Percentiles rank a stretch among this genome's conserved stretches.
Conservation (phyloP, 2,797 vertebrate genomes). For the Tympanoctomys barrerae region DNA sequence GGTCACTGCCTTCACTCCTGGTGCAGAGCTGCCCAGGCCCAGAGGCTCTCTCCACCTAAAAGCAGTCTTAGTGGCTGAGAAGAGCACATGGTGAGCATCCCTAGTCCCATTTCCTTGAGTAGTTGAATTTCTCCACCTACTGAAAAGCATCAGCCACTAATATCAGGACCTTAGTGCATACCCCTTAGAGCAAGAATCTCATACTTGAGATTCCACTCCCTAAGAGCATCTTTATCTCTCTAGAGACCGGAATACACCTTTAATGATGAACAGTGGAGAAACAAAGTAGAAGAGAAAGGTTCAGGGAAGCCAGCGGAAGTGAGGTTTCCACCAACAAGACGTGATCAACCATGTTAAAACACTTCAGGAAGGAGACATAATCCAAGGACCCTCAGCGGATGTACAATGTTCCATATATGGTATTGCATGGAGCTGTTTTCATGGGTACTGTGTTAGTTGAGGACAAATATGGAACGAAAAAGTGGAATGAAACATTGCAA, state of each 20-base stretch:
- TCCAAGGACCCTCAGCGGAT: not conserved
- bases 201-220: not conserved
- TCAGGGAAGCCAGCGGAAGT: not conserved
- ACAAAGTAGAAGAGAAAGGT: not conserved
- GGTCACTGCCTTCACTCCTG: too few species aligned
- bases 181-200: not conserved
- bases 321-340: not conserved
- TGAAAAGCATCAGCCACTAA: not conserved
- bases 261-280: not conserved
- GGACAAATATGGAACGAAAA: not conserved
- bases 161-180: not conserved
- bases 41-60: not conserved
- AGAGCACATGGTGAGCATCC: not conserved
- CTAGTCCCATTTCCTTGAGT: fast-evolving
- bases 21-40: not conserved
- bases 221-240: not conserved
- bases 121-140: not conserved
- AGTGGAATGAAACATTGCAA: not conserved
- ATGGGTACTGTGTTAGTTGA: not conserved
- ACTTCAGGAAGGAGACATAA: not conserved
- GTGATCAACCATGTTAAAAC: not conserved
- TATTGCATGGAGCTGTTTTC: not conserved
- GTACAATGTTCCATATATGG: not conserved
- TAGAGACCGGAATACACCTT: not conserved
- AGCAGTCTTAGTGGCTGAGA: not conserved